Percentiles rank a stretch among this genome's conserved stretches.
Evolutionary conservation across 2,888 invertebrate species (phyloP).

Genomic region (Luperina nickerlii): DNA sequence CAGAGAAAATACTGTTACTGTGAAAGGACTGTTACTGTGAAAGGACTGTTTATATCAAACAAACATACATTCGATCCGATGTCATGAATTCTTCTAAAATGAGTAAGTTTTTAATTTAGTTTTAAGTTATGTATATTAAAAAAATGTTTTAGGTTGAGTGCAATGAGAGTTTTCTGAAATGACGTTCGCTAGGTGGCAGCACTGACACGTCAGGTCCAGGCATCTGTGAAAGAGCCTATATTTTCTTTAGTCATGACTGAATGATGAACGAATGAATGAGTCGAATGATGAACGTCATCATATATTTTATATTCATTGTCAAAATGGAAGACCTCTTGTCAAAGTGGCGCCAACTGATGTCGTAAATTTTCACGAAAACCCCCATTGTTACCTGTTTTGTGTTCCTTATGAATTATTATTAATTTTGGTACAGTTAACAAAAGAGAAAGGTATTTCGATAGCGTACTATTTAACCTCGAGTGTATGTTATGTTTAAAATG

Average conservation of each 20-base stretch:
- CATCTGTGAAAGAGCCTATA: too few relatives aligned
- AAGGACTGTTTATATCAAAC: not conserved
- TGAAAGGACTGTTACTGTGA: not conserved
- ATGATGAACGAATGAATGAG: too few relatives aligned
- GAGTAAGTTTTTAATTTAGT: not conserved
- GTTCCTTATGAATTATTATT: constrained; percentile 18
- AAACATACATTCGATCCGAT: too few relatives aligned
- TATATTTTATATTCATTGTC: too few relatives aligned
- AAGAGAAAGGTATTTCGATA: not conserved
- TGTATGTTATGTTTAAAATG: not conserved
- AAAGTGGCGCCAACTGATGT: too few relatives aligned
- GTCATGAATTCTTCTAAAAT: not conserved
- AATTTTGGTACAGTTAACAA: not conserved
- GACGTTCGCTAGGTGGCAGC: too few relatives aligned
- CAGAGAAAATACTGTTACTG: not conserved
- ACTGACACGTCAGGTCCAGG: too few relatives aligned
- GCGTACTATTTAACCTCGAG: not conserved
- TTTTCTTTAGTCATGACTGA: too few relatives aligned
- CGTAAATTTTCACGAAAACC: too few relatives aligned
- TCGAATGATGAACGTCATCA: too few relatives aligned
- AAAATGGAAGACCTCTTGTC: too few relatives aligned
- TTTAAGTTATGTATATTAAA: not conserved
- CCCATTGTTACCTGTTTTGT: not conserved
- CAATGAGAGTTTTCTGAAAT: too few relatives aligned
- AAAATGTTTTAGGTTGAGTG: not conserved